Percentiles rank a stretch among this genome's conserved stretches.
These are phyloP conservation scores for Palythoa caribaeorum DNA, from an alignment of 92 coral and sea anemone genomes.

Conservation along the genomic window DNA sequence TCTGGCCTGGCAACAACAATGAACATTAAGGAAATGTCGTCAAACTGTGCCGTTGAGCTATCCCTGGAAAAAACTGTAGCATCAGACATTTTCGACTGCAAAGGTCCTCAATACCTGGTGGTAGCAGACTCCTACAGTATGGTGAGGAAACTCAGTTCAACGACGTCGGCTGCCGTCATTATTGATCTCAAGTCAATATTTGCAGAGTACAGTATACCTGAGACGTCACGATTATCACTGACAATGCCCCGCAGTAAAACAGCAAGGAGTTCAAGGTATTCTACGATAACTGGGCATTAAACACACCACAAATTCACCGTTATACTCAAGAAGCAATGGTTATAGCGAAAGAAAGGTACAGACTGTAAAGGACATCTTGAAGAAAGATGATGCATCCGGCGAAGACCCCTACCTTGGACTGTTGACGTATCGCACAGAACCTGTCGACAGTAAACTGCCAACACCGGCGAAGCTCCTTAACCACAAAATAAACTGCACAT, in stretches of 20 bases:
- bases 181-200: conserved; percentile 30
- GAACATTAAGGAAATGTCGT: no score
- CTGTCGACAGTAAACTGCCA: conserved; percentile 26
- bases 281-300: conserved; percentile 43
- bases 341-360: conserved; percentile 51
- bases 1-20: no score
- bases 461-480: conserved; percentile 56
- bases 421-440: conserved; percentile 37
- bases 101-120: neutral
- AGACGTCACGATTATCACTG: conserved; percentile 32
- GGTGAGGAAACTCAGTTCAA: conserved; percentile 42
- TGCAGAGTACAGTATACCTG: conserved; percentile 54
- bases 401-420: conserved; percentile 27
- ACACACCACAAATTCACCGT: conserved; percentile 64
- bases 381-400: conserved; percentile 29
- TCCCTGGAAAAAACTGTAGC: no score
- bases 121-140: conserved; percentile 60
- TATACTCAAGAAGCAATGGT: conserved; percentile 58
- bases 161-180: conserved; percentile 52
- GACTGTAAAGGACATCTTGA: conserved; percentile 51
- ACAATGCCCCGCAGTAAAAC: conserved; percentile 63
- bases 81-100: no score
- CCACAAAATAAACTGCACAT: conserved; percentile 46
- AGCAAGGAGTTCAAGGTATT: conserved; percentile 57
- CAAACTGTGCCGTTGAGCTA: no score